Percentiles rank a stretch among this genome's conserved stretches.
Conservation (phyloP, 2,797 vertebrate species). For the Malacoctenus gilli region DNA sequence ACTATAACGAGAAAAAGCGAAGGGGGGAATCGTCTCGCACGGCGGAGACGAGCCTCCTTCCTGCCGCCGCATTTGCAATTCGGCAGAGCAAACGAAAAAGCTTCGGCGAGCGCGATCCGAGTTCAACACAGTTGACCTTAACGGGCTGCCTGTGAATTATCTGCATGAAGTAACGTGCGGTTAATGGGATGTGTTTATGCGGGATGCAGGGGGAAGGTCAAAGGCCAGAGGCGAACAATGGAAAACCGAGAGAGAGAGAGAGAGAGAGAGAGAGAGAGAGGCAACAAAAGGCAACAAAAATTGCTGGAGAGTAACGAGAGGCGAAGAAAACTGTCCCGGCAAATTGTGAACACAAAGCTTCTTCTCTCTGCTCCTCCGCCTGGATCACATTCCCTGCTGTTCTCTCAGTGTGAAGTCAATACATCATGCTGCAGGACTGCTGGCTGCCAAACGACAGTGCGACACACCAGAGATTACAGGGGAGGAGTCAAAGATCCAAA, state of each 20-base stretch:
- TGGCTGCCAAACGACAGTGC: no score
- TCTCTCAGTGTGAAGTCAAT: no score
- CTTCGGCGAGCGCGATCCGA: constrained; percentile 34
- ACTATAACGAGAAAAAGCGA: constrained; percentile 31
- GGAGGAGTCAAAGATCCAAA: no score
- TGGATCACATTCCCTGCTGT: no score
- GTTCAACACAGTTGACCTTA: constrained; percentile 39
- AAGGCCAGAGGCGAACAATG: constrained; percentile 31
- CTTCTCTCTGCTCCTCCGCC: no score
- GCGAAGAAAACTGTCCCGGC: no score
- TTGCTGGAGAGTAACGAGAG: no score
- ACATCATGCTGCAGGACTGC: no score
- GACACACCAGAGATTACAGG: no score
- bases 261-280: neutral
- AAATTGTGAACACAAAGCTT: no score
- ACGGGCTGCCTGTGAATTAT: constrained; percentile 14
- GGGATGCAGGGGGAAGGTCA: constrained; percentile 38
- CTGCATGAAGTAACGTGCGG: constrained; percentile 35
- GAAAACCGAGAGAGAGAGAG: constrained; percentile 9
- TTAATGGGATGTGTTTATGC: constrained; percentile 38
- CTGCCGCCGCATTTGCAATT: constrained; percentile 23
- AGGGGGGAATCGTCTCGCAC: constrained; percentile 33
- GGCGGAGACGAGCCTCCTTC: constrained; percentile 13
- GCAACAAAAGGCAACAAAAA: no score
- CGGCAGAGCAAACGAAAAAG: constrained; percentile 4